Evolutionary conservation across 2,797 vertebrate species (phyloP).

Genomic region (Clarias platycephalus): DNA sequence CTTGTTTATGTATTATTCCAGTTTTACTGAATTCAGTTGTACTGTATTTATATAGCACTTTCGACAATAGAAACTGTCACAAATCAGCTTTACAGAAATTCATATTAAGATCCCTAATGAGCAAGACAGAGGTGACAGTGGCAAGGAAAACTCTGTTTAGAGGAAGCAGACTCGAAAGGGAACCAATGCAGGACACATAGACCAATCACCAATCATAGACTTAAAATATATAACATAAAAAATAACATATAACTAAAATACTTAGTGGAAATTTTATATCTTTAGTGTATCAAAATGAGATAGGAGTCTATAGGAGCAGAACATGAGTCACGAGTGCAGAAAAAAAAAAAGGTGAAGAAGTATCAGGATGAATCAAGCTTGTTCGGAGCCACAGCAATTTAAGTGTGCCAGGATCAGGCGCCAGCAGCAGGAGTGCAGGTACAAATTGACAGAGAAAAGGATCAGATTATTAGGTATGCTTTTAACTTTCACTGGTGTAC

Average conservation of each 20-base stretch:
- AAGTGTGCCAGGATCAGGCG: not conserved
- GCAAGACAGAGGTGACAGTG: not conserved
- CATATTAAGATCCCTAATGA: not conserved
- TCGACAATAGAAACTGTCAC: not conserved
- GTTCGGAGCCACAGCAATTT: not conserved
- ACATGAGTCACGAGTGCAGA: not conserved
- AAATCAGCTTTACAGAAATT: not conserved
- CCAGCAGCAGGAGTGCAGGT: not conserved
- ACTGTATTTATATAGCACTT: not conserved
- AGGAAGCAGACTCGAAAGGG: slow-evolving; percentile 7
- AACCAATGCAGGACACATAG: not conserved
- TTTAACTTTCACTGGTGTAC: not conserved
- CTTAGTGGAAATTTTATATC: not conserved
- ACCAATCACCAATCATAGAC: too few species aligned
- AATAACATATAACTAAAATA: not conserved
- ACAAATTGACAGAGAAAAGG: not conserved
- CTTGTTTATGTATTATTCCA: not conserved
- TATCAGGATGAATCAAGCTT: not conserved
- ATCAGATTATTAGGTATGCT: not conserved
- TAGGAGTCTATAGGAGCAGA: not conserved
- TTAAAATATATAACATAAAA: too few species aligned
- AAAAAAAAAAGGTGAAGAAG: not conserved
- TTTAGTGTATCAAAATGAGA: not conserved
- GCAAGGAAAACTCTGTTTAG: not conserved
- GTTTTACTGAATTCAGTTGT: not conserved